Evolutionary conservation across 2,113 vertebrate species (phyloP).

Genomic region (Sarotherodon lohbergeri): DNA sequence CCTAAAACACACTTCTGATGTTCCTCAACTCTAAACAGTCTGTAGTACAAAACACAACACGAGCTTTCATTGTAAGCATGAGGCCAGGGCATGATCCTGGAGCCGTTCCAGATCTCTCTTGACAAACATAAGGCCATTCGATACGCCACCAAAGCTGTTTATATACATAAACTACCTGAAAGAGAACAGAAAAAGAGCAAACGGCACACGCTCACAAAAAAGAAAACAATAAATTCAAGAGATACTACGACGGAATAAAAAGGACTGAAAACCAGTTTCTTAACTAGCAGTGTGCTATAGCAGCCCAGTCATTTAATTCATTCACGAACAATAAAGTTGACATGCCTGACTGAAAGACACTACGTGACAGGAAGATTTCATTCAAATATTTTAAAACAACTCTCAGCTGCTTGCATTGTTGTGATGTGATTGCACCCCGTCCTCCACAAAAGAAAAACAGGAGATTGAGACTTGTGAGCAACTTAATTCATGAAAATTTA

Average conservation of each 20-base stretch:
- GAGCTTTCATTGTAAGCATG: not conserved
- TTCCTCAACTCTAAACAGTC: not conserved
- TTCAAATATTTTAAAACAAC: not conserved
- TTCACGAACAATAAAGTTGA: not conserved
- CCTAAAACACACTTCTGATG: not conserved
- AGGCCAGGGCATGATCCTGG: not conserved
- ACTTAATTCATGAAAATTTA: not conserved
- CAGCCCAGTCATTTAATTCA: not conserved
- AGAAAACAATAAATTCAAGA: not conserved
- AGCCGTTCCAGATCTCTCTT: not conserved
- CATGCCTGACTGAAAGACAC: not conserved
- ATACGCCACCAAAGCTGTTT: accelerated
- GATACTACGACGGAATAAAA: not conserved
- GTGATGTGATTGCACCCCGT: not conserved
- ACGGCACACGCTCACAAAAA: not conserved
- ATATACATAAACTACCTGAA: not conserved
- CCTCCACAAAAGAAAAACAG: not conserved
- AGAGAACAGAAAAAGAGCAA: not conserved
- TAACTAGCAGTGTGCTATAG: not conserved
- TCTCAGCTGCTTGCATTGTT: not conserved
- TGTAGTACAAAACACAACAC: not conserved
- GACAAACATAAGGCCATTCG: not conserved
- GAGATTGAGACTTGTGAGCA: not conserved
- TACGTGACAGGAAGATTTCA: not conserved
- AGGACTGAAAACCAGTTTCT: not conserved